phyloP scores from a whole-genome alignment of 2,888 invertebrate species.

The Xestia xanthographa region DNA sequence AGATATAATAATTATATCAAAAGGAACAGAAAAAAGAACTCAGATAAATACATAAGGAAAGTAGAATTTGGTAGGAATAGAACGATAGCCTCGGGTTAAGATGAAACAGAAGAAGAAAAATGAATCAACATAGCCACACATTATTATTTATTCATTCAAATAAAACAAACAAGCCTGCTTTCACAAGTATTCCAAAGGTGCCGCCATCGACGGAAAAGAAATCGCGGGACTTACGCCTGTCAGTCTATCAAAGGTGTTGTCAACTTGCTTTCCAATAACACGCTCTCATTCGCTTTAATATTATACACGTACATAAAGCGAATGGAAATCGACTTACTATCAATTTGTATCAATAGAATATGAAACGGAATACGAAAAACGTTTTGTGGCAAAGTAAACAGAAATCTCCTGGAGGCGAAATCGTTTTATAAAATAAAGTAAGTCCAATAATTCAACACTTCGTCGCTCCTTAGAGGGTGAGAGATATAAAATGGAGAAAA shows the following conservation, averaged over 20 bases:
- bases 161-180: conserved; percentile 4
- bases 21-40: background rate
- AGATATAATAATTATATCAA: background rate
- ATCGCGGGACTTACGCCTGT: conserved; percentile 54
- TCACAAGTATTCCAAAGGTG: conserved; percentile 9
- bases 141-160: conserved; percentile 28
- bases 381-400: conserved; percentile 84
- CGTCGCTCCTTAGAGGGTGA: conserved; percentile 83
- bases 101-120: conserved; percentile 20
- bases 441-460: conserved; percentile 89
- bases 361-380: conserved; percentile 75
- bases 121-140: conserved; percentile 4
- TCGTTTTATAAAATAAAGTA: conserved; percentile 89
- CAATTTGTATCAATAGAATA: conserved; percentile 78
- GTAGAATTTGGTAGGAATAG: background rate
- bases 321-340: conserved; percentile 71
- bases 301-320: conserved; percentile 56
- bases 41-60: background rate
- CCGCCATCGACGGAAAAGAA: conserved; percentile 33
- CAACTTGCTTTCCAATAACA: conserved; percentile 59
- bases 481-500: conserved; percentile 88
- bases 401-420: conserved; percentile 81
- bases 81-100: background rate
- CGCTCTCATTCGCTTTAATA: conserved; percentile 55
- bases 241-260: conserved; percentile 58